Evolutionary conservation across 2,888 invertebrate genomes (phyloP), one percentile per base, ranked within the genome.

Genomic region (Lottia scabra): DNA sequence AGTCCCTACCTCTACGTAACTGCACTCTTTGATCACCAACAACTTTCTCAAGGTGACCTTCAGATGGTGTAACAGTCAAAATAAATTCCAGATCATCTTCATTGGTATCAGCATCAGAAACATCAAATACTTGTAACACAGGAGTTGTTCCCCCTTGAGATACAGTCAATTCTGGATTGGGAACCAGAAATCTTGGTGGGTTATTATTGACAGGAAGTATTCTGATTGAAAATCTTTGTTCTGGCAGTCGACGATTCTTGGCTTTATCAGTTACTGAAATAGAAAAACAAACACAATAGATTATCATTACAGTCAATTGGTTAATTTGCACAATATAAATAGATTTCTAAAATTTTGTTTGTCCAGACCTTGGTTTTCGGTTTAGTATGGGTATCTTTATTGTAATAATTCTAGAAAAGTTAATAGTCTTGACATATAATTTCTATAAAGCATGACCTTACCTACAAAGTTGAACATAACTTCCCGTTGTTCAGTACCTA

Each of bases 171-270:
- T 73, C 63, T 19, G 81, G 80, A 62, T 70, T 73, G 8, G 76
- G 68, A 26, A 80, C 67, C 1, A 72, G 65, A 70, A 87, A 83
- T 26, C 73, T 63, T 0, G 88, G 87, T 13, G 86, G 80, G 65
- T 78, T 81, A 78, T 86, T 86, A 76, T 87, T 85, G 44, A 87
- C 85, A 10, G 87, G 87, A n/a, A 83, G 45, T 5, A 88, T 73
- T 23, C 76, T 70, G 38, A 87, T 85, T 23, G 79, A 79, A 72
- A 87, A 87, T 73, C 78, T 81, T 72, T 85, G 80, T 71, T 85
- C 84, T 30, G 80, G 72, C 8, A 74, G 73, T 15, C 75, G 68
- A 26, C 70, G 73, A 16, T 72, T 76, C 26, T 76, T 74, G 13
- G 76, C 72, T 5, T 78, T 82, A 78, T 85, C 82, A 56, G 81